Conservation (phyloP, 2,888 invertebrate species). For the Zhuqinia jingwanae region DNA sequence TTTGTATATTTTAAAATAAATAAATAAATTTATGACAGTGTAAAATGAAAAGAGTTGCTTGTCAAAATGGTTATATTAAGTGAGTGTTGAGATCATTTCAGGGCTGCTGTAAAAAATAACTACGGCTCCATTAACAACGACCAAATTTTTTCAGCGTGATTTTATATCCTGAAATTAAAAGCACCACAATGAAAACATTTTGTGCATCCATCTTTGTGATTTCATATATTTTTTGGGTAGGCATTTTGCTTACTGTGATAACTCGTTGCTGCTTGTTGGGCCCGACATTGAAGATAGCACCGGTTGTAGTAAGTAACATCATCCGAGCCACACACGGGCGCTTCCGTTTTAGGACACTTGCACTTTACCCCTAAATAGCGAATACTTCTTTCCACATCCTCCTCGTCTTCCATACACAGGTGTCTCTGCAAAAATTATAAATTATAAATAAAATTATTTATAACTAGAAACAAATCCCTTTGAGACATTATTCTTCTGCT, state of each 20-base stretch:
- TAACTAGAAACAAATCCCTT: neutral
- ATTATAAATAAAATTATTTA: no score
- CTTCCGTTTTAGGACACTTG: constrained; percentile 65
- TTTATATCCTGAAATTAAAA: constrained; percentile 69
- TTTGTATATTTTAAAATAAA: no score
- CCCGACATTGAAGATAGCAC: constrained; percentile 68
- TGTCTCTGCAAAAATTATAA: constrained; percentile 48
- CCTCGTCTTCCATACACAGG: constrained; percentile 68
- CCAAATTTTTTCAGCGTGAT: constrained; percentile 72
- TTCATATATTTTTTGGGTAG: neutral
- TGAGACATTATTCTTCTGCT: neutral
- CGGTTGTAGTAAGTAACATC: constrained; percentile 71
- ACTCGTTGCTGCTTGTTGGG: constrained; percentile 42
- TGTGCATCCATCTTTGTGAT: neutral
- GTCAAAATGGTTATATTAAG: neutral
- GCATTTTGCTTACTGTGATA: constrained; percentile 69
- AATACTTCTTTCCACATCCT: constrained; percentile 59
- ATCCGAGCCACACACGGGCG: constrained; percentile 73
- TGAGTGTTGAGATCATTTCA: neutral
- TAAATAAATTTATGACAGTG: no score
- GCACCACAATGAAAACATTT: neutral
- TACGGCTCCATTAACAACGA: constrained; percentile 39
- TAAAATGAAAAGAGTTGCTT: neutral
- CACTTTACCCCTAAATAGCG: constrained; percentile 60
- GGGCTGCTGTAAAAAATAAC: neutral